These are phyloP conservation scores for Mus musculus DNA, from an alignment of 2,113 vertebrate genomes.

Conservation along the genomic window DNA sequence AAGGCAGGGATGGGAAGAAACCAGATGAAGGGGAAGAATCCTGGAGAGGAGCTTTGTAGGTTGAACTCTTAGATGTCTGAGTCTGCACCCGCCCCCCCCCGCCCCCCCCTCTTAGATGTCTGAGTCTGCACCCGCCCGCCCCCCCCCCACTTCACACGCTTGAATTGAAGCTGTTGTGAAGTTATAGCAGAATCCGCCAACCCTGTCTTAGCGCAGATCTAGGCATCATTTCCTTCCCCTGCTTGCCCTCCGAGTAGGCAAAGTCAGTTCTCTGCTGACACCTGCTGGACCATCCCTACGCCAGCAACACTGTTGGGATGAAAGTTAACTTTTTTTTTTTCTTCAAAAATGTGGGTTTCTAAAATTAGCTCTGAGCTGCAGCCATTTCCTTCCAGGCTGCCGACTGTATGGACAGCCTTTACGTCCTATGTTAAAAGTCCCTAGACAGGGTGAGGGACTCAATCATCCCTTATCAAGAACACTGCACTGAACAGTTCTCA, in stretches of 20 bases:
- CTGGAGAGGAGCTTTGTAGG: not conserved
- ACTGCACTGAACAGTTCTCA: not conserved
- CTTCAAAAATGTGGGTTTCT: constrained; percentile 19
- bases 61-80: not conserved
- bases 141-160: not conserved
- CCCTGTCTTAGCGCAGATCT: not conserved
- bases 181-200: not conserved
- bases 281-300: constrained; percentile 80
- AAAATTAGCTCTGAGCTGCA: constrained; percentile 35
- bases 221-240: not conserved
- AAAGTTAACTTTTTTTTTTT: not conserved
- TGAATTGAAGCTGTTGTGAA: not conserved
- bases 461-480: not conserved
- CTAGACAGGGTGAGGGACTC: not conserved
- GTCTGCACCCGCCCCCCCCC: not conserved
- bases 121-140: accelerated
- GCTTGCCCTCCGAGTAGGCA: not conserved
- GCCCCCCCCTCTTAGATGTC: no score
- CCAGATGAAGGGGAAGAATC: not conserved
- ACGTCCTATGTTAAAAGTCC: constrained; percentile 2
- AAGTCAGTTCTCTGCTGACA: constrained; percentile 86
- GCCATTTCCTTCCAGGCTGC: constrained; percentile 28
- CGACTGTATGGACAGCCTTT: not conserved
- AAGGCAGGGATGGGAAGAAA: not conserved
- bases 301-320: not conserved